Evolutionary conservation across 53 echinoderm and acorn worm genomes (phyloP).

Genomic region (Holothuria leucospilota): DNA sequence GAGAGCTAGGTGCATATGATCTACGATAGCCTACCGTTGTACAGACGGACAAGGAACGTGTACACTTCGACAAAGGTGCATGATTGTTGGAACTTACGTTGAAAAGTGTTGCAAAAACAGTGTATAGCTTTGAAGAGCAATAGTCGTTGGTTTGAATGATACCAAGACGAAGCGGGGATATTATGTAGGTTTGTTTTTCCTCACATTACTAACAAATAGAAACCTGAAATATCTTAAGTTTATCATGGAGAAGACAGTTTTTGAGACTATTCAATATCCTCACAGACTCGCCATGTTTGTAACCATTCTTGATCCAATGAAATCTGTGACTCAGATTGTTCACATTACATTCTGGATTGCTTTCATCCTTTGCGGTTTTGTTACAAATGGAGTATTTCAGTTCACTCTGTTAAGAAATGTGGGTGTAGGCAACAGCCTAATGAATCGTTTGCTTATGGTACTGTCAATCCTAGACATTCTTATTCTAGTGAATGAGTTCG

Average conservation of each 20-base stretch:
- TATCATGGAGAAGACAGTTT: conserved; percentile 2
- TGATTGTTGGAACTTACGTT: too few relatives aligned
- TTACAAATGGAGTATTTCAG: conserved; percentile 18
- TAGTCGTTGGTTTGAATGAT: too few relatives aligned
- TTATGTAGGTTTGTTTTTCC: too few relatives aligned
- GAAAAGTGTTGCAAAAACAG: too few relatives aligned
- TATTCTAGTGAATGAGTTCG: conserved; percentile 14
- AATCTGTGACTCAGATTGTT: not conserved
- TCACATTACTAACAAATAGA: too few relatives aligned
- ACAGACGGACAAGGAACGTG: too few relatives aligned
- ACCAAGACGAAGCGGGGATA: too few relatives aligned
- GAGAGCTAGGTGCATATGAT: too few relatives aligned
- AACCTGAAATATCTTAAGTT: too few relatives aligned
- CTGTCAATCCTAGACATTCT: conserved; percentile 2
- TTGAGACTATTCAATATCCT: conserved; percentile 22
- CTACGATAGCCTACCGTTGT: too few relatives aligned
- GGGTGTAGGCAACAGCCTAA: not conserved
- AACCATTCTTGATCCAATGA: not conserved
- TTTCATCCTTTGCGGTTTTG: conserved; percentile 17
- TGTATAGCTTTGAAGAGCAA: too few relatives aligned
- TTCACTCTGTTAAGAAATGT: conserved; percentile 17
- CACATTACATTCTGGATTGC: not conserved
- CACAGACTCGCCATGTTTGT: conserved; percentile 30
- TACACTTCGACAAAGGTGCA: too few relatives aligned
- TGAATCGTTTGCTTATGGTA: conserved; percentile 27